Percentiles rank a stretch among this genome's conserved stretches.
These are phyloP conservation scores for Proteles cristata DNA, from an alignment of 2,113 vertebrate genomes.

Conservation along the genomic window DNA sequence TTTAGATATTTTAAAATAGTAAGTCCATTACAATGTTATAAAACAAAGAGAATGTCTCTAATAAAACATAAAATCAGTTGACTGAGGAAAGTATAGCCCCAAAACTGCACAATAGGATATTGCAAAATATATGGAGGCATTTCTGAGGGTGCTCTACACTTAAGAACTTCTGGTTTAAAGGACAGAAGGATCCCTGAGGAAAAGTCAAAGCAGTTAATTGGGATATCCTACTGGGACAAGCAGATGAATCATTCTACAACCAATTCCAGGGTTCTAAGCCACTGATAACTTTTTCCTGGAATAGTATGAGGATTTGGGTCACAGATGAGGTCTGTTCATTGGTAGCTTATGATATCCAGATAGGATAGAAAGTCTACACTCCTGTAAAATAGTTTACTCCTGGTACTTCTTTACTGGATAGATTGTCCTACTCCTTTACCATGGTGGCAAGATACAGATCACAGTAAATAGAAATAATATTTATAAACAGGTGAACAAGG, in stretches of 20 bases:
- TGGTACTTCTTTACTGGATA: background rate
- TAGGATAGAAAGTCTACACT: background rate
- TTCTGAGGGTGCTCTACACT: background rate
- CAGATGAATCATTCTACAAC: background rate
- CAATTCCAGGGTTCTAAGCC: background rate
- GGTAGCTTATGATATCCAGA: background rate
- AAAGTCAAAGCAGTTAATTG: background rate
- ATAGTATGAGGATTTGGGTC: background rate
- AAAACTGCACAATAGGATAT: background rate
- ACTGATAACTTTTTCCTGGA: background rate
- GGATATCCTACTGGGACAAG: background rate
- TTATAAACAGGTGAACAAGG: background rate
- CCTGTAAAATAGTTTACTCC: background rate
- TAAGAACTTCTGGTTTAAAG: background rate
- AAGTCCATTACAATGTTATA: background rate
- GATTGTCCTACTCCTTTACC: background rate
- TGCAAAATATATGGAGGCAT: background rate
- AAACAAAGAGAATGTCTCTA: conserved; percentile 22
- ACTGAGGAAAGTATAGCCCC: background rate
- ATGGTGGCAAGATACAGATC: background rate
- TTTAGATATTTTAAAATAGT: conserved; percentile 49
- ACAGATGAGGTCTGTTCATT: background rate
- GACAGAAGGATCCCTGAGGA: background rate
- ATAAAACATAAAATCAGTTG: conserved; percentile 50
- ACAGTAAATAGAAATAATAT: background rate